Conservation (phyloP, 2,797 vertebrate species). For the Cyprinodon diabolis region DNA sequence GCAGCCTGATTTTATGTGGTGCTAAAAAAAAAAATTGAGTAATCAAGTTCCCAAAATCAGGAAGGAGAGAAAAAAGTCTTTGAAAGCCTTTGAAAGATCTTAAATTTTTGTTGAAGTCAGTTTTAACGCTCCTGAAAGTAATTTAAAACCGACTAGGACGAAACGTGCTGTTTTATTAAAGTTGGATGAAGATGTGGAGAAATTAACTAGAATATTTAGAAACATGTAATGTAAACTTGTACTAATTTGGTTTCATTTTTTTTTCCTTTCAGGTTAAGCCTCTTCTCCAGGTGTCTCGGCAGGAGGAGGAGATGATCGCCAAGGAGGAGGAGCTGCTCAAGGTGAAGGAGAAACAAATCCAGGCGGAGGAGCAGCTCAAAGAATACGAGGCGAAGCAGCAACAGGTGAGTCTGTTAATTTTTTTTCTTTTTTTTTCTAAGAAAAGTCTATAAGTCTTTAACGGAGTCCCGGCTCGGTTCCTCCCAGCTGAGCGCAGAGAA, state of each 20-base stretch:
- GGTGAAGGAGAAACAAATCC: slow-evolving; percentile 86
- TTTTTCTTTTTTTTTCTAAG: too few species aligned
- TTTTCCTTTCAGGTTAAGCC: slow-evolving; percentile 88
- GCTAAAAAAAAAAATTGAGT: too few species aligned
- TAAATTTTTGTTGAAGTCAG: too few species aligned
- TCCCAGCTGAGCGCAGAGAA: slow-evolving; percentile 89
- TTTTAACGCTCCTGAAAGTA: too few species aligned
- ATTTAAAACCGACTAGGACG: too few species aligned
- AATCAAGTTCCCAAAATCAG: too few species aligned
- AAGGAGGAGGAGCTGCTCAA: slow-evolving; percentile 92
- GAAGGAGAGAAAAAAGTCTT: too few species aligned
- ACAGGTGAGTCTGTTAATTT: slow-evolving; percentile 79
- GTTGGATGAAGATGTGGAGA: too few species aligned
- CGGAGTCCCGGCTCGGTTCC: not conserved
- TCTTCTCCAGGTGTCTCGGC: slow-evolving; percentile 91
- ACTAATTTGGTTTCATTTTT: not conserved
- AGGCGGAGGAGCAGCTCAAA: slow-evolving; percentile 84
- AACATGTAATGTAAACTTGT: not conserved
- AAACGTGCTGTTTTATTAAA: too few species aligned
- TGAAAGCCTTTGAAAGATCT: too few species aligned
- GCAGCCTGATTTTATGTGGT: too few species aligned
- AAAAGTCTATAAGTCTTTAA: not conserved
- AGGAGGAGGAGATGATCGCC: slow-evolving; percentile 95
- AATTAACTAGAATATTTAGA: too few species aligned
- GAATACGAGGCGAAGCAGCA: slow-evolving; percentile 88